These are phyloP conservation scores for Sparus aurata DNA, from an alignment of 2,797 vertebrate genomes.

Conservation along the genomic window DNA sequence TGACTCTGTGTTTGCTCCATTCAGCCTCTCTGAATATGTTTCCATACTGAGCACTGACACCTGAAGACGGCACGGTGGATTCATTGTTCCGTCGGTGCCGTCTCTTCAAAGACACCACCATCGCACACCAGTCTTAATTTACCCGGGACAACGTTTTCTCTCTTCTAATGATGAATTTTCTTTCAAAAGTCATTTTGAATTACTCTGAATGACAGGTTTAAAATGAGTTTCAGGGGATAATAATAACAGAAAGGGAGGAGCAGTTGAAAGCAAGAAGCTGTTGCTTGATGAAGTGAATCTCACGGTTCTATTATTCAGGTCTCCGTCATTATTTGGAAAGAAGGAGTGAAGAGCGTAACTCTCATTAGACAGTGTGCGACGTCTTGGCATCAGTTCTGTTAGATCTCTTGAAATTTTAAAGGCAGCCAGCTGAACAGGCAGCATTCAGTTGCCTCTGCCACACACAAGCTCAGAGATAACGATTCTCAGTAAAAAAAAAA, in stretches of 20 bases:
- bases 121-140: constrained; percentile 12
- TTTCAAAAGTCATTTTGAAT: constrained; percentile 25
- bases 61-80: constrained; percentile 9
- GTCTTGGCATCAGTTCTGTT: constrained; percentile 29
- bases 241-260: constrained; percentile 34
- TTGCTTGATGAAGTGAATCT: constrained; percentile 43
- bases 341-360: constrained; percentile 41
- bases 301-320: constrained; percentile 60
- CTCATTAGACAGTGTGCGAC: constrained; percentile 56
- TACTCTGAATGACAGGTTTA: constrained; percentile 59
- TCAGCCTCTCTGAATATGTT: constrained; percentile 38
- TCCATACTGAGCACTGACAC: constrained; percentile 23
- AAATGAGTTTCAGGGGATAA: constrained; percentile 42
- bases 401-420: constrained; percentile 40
- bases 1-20: constrained; percentile 20
- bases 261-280: constrained; percentile 40
- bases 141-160: background rate
- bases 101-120: constrained; percentile 38
- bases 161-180: constrained; percentile 27
- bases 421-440: background rate
- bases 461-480: constrained; percentile 48
- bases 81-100: constrained; percentile 16
- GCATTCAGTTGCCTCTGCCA: constrained; percentile 1
- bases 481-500: constrained; percentile 18
- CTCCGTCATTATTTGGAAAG: constrained; percentile 58